Conservation (phyloP, 2,113 vertebrate species). For the Microcebus griseorufus region DNA sequence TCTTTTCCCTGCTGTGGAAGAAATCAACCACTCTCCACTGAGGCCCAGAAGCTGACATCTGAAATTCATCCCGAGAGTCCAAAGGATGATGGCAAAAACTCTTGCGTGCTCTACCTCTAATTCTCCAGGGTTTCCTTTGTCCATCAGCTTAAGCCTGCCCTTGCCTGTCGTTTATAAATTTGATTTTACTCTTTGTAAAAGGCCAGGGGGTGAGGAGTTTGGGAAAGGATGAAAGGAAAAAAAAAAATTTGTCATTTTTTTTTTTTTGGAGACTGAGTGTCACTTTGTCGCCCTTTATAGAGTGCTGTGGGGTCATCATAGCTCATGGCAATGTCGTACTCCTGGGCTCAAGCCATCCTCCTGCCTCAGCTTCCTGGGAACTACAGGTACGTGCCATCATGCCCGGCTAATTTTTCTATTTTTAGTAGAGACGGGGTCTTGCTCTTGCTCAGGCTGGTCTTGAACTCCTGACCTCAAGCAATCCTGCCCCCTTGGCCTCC, state of each 20-base stretch:
- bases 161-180: slow-evolving; percentile 77
- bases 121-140: slow-evolving; percentile 70
- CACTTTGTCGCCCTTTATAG: too few species aligned
- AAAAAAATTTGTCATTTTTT: background rate
- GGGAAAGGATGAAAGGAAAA: background rate
- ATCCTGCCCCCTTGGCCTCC: too few species aligned
- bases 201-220: background rate
- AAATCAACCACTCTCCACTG: background rate
- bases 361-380: too few species aligned
- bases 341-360: too few species aligned
- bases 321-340: too few species aligned
- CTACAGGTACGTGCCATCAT: too few species aligned
- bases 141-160: slow-evolving; percentile 76
- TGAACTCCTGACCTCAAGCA: too few species aligned
- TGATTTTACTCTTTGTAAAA: slow-evolving; percentile 62
- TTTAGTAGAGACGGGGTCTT: too few species aligned
- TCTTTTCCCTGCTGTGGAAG: background rate
- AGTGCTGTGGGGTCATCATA: too few species aligned
- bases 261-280: too few species aligned
- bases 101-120: slow-evolving; percentile 44
- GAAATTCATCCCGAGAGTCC: slow-evolving; percentile 48
- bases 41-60: slow-evolving; percentile 50
- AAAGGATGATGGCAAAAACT: slow-evolving; percentile 52
- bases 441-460: too few species aligned
- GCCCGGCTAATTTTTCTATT: too few species aligned